A percentile compares a stretch with the other conserved stretches of the same genome.
These are phyloP conservation scores for Leptinotarsa haldemani DNA, from an alignment of 2,888 invertebrate genomes.

Conservation along the genomic window DNA sequence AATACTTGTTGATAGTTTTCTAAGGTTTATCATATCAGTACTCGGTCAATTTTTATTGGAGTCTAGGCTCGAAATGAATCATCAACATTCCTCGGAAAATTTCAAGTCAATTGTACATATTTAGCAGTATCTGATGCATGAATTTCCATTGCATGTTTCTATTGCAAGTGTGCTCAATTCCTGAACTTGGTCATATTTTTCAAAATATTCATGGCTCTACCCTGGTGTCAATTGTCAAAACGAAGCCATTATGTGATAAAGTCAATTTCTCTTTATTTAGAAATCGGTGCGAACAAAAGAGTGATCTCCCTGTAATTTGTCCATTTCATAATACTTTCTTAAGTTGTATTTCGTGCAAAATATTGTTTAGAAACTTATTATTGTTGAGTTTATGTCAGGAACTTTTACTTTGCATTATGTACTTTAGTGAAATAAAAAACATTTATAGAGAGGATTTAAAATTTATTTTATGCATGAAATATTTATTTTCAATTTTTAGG, in stretches of 20 bases:
- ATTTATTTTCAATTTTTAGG: not conserved
- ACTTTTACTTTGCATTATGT: not conserved
- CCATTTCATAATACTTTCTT: not conserved
- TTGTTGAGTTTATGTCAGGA: not conserved
- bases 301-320: slow-evolving; percentile 1
- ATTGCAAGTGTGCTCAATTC: not conserved
- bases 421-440: not conserved
- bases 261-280: not conserved
- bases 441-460: not conserved
- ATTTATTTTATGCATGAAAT: slow-evolving; percentile 10
- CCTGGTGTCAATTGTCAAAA: slow-evolving; percentile 6
- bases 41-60: not conserved
- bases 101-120: not conserved
- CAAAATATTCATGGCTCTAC: not conserved
- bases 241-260: slow-evolving; percentile 4
- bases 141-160: not conserved
- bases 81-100: not conserved
- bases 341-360: not conserved
- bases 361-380: not conserved
- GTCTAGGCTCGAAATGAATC: not conserved
- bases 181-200: not conserved
- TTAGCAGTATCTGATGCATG: not conserved
- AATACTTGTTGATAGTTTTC: not conserved
- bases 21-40: slow-evolving; percentile 4
- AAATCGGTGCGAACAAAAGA: not conserved